phyloP scores from a whole-genome alignment of 2,797 vertebrate genomes.

The Enteromius mattozi region DNA sequence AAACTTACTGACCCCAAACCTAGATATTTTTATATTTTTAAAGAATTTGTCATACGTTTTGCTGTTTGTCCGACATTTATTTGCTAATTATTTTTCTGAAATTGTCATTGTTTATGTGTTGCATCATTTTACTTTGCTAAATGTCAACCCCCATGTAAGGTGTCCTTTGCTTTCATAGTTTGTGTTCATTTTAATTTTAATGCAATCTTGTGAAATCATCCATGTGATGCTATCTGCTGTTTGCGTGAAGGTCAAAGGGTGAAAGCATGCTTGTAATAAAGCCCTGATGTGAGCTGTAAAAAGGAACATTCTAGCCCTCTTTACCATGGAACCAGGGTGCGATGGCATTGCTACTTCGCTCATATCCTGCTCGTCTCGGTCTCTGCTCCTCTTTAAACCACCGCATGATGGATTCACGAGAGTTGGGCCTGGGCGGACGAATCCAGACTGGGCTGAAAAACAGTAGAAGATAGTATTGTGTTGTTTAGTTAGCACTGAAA shows the following conservation, averaged over 20 bases:
- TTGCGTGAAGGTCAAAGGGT: background rate
- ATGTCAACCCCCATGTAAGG: background rate
- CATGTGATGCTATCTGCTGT: background rate
- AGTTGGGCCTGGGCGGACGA: slow-evolving; percentile 77
- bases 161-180: background rate
- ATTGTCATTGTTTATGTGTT: background rate
- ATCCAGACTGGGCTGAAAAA: slow-evolving; percentile 71
- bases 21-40: background rate
- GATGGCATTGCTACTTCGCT: slow-evolving; percentile 76
- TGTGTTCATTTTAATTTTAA: background rate
- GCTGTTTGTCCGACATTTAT: background rate
- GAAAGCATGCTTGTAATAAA: background rate
- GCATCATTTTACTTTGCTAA: background rate
- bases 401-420: slow-evolving; percentile 80
- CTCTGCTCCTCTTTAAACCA: slow-evolving; percentile 87
- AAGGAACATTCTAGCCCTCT: background rate
- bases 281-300: background rate
- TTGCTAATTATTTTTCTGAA: background rate
- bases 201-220: background rate
- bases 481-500: background rate
- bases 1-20: too few species aligned
- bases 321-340: slow-evolving; percentile 88
- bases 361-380: slow-evolving; percentile 79
- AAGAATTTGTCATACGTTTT: background rate
- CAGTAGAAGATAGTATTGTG: background rate